Conservation (phyloP, 2,797 vertebrate genomes). For the Enteromius trimaculatus region DNA sequence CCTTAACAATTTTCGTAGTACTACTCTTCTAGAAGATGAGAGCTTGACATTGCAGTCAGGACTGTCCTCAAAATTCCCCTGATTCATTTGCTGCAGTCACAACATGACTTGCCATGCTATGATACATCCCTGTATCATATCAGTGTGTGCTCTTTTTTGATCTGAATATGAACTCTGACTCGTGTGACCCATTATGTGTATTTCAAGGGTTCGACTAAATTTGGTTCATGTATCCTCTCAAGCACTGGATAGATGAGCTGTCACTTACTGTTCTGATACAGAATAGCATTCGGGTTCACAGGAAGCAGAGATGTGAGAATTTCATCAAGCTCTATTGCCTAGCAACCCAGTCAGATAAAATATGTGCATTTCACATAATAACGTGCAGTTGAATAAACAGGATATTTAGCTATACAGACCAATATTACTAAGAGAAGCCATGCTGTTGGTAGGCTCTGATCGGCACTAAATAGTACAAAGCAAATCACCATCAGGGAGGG, state of each 20-base stretch:
- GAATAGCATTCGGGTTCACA: slow-evolving; percentile 52
- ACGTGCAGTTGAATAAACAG: slow-evolving; percentile 63
- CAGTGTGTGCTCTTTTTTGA: neutral
- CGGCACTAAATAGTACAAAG: neutral
- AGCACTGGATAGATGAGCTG: slow-evolving; percentile 25
- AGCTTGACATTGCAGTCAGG: neutral
- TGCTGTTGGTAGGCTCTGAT: neutral
- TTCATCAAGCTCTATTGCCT: slow-evolving; percentile 75
- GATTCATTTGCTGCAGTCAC: neutral
- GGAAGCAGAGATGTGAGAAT: slow-evolving; percentile 67
- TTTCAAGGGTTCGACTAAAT: slow-evolving; percentile 4
- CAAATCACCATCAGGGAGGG: neutral
- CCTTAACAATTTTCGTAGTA: neutral
- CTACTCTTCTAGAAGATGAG: neutral
- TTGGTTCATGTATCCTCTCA: slow-evolving; percentile 1
- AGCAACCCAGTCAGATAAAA: slow-evolving; percentile 77
- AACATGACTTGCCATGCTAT: neutral
- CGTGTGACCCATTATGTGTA: neutral
- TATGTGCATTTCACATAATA: slow-evolving; percentile 60
- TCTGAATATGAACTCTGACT: neutral
- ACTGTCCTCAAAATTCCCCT: neutral
- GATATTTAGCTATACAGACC: slow-evolving; percentile 49
- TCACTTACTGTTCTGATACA: slow-evolving; percentile 41
- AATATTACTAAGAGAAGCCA: neutral
- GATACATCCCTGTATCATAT: neutral